phyloP scores from a whole-genome alignment of 2,113 vertebrate species.

The Dromaius novaehollandiae region DNA sequence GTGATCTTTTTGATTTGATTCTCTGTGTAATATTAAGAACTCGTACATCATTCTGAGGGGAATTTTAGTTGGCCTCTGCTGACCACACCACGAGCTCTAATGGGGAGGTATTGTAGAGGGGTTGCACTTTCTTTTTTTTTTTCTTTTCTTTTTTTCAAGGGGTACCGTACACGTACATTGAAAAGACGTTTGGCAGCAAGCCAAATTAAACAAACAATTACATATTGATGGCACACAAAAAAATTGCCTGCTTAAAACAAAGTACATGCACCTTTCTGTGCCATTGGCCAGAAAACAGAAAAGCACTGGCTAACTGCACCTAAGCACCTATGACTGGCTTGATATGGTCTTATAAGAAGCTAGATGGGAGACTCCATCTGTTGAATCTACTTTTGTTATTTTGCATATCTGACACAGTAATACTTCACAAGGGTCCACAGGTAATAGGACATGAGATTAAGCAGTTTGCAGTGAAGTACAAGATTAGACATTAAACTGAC shows the following conservation, averaged over 20 bases:
- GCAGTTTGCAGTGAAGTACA: neutral
- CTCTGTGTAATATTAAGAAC: neutral
- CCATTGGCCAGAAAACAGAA: neutral
- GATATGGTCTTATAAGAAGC: neutral
- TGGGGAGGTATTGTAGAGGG: neutral
- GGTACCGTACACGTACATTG: neutral
- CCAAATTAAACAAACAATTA: neutral
- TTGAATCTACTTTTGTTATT: neutral
- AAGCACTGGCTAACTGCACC: neutral
- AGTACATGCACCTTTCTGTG: neutral
- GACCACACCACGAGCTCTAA: neutral
- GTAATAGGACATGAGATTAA: neutral
- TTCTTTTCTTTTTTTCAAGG: neutral
- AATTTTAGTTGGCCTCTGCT: neutral
- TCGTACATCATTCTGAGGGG: neutral
- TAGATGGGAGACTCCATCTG: rapidly evolving
- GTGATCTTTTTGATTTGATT: neutral
- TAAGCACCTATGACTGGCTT: neutral
- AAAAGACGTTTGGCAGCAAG: neutral
- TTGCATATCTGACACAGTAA: neutral
- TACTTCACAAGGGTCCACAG: neutral
- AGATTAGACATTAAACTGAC: neutral
- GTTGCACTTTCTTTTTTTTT: neutral
- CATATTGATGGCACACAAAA: neutral
- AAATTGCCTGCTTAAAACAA: neutral